These are phyloP conservation scores for Diaphora mendica DNA, from an alignment of 2,888 invertebrate genomes.

Conservation along the genomic window DNA sequence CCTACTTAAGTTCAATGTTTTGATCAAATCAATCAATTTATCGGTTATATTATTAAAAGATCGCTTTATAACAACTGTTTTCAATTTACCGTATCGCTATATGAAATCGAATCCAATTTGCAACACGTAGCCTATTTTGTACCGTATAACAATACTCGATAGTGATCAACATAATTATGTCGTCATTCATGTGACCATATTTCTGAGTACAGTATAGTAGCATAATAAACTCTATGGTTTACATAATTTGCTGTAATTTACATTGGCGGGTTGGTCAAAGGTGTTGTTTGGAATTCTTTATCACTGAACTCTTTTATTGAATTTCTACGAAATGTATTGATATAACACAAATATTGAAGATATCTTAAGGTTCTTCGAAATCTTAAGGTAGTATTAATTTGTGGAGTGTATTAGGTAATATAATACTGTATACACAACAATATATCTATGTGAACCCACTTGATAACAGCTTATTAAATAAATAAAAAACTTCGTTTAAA, in stretches of 20 bases:
- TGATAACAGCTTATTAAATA: background rate
- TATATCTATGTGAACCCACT: background rate
- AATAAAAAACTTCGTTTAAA: too few relatives aligned
- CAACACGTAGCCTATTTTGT: background rate
- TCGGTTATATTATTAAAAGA: background rate
- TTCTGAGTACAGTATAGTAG: background rate
- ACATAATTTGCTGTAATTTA: background rate
- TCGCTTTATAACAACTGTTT: background rate
- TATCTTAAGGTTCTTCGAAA: background rate
- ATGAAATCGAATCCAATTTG: conserved; percentile 3
- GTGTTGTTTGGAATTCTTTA: background rate
- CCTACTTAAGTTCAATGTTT: background rate
- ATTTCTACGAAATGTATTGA: background rate
- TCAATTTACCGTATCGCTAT: conserved; percentile 9
- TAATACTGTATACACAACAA: background rate
- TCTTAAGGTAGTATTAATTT: background rate
- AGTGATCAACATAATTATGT: background rate
- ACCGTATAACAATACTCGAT: background rate
- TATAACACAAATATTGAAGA: background rate
- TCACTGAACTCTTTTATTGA: background rate
- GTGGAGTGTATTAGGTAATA: background rate
- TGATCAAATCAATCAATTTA: background rate
- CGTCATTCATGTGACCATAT: background rate
- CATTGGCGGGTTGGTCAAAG: background rate
- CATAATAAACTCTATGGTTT: background rate